Evolutionary conservation across 2,797 vertebrate genomes (phyloP).

Genomic region (Oryzias dopingdopingensis): DNA sequence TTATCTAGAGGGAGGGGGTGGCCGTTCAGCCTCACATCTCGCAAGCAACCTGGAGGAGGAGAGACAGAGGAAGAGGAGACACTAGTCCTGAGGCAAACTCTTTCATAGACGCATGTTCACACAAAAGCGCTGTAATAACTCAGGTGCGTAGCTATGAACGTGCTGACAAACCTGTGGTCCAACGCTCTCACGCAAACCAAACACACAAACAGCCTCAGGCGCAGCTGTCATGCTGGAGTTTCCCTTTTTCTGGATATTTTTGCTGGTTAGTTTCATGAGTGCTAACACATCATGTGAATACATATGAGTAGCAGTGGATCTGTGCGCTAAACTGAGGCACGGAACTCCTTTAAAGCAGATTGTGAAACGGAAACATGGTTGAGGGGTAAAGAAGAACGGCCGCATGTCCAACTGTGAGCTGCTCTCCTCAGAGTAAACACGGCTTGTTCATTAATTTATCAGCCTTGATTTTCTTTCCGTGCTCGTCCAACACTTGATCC

Average conservation of each 20-base stretch:
- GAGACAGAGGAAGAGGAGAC: constrained; percentile 5
- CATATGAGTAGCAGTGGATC: constrained; percentile 38
- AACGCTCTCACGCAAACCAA: constrained; percentile 19
- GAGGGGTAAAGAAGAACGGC: constrained; percentile 6
- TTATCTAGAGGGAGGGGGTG: constrained; percentile 77
- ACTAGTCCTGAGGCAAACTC: constrained; percentile 46
- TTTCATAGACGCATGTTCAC: constrained; percentile 54
- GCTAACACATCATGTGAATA: constrained; percentile 53
- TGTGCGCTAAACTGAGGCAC: constrained; percentile 30
- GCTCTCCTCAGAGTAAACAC: background rate
- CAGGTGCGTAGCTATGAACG: constrained; percentile 26
- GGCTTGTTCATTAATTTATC: constrained; percentile 8
- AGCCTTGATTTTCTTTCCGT: constrained; percentile 4
- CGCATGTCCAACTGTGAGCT: constrained; percentile 2
- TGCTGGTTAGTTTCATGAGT: constrained; percentile 42
- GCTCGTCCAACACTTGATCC: background rate
- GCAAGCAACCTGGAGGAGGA: constrained; percentile 81
- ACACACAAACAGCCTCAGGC: constrained; percentile 62
- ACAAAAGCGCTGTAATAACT: constrained; percentile 17
- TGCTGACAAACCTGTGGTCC: constrained; percentile 47
- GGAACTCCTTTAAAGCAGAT: constrained; percentile 18
- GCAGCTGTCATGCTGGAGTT: constrained; percentile 51
- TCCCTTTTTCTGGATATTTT: constrained; percentile 41
- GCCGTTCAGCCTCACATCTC: constrained; percentile 84
- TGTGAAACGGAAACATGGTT: constrained; percentile 10